A percentile compares a stretch with the other conserved stretches of the same genome.
Conservation (phyloP, 2,113 vertebrate species). For the Isichthys henryi region DNA sequence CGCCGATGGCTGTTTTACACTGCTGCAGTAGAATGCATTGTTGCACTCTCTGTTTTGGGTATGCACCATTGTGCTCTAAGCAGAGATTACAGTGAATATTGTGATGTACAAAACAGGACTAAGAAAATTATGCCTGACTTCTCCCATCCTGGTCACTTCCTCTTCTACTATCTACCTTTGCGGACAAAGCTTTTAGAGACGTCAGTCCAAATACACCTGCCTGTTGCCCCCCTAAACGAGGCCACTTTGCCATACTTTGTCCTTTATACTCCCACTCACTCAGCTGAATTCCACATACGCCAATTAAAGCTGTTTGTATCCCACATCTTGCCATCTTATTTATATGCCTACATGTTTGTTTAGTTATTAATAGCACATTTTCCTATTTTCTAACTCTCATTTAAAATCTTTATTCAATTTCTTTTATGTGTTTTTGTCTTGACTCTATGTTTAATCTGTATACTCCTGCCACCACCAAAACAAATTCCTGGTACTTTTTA, state of each 20-base stretch:
- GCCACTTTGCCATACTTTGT: neutral
- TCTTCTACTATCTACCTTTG: neutral
- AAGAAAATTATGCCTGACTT: neutral
- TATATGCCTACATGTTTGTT: neutral
- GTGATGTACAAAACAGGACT: neutral
- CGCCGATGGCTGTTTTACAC: neutral
- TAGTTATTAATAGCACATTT: neutral
- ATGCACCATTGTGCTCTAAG: neutral
- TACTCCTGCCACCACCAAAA: neutral
- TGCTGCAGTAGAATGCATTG: neutral
- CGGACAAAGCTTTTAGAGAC: neutral
- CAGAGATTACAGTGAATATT: neutral
- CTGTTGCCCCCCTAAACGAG: neutral
- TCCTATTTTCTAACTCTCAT: neutral
- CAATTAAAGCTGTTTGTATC: neutral
- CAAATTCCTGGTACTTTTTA: neutral
- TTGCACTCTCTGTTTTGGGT: neutral
- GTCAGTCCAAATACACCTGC: neutral
- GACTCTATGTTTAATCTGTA: neutral
- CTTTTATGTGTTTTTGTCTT: neutral
- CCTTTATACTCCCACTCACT: neutral
- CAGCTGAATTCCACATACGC: neutral
- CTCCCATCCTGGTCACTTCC: neutral
- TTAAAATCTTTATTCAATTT: neutral
- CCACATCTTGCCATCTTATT: neutral